These are phyloP conservation scores for Oreochromis mossambicus DNA, from an alignment of 2,797 vertebrate species.

Conservation along the genomic window DNA sequence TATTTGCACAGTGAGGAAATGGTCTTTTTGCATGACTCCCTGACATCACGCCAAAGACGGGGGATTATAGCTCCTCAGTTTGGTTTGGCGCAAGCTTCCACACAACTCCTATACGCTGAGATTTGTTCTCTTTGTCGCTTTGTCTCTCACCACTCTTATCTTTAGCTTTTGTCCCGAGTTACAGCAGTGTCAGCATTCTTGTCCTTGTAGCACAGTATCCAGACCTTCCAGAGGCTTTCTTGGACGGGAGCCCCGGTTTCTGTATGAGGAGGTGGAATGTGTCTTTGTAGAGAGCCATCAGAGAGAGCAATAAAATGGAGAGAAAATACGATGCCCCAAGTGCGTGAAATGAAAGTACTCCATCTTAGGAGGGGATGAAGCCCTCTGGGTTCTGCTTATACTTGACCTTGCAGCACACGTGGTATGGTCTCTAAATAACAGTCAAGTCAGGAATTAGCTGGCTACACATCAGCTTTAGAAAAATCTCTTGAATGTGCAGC, in stretches of 20 bases:
- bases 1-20: slow-evolving; percentile 71
- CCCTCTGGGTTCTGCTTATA: slow-evolving; percentile 56
- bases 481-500: slow-evolving; percentile 19
- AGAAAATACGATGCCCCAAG: slow-evolving; percentile 69
- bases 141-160: slow-evolving; percentile 32
- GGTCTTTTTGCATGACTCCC: slow-evolving; percentile 50
- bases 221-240: slow-evolving; percentile 49
- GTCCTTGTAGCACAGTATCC: slow-evolving; percentile 59
- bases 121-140: slow-evolving; percentile 9
- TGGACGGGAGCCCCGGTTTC: slow-evolving; percentile 56
- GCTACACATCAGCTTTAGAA: slow-evolving; percentile 33
- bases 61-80: slow-evolving; percentile 55
- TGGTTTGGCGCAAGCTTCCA: slow-evolving; percentile 34
- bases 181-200: slow-evolving; percentile 68
- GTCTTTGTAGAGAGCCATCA: slow-evolving; percentile 68
- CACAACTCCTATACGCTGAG: slow-evolving; percentile 41
- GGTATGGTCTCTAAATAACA: slow-evolving; percentile 59
- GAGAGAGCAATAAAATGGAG: slow-evolving; percentile 71
- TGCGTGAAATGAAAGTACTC: slow-evolving; percentile 73
- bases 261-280: slow-evolving; percentile 66
- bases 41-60: slow-evolving; percentile 60
- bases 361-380: slow-evolving; percentile 61
- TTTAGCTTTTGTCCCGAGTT: slow-evolving; percentile 59
- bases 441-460: slow-evolving; percentile 19
- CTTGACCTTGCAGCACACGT: slow-evolving; percentile 65